Conservation (phyloP, 2,888 invertebrate species). For the Scaptomyza tumidula region DNA sequence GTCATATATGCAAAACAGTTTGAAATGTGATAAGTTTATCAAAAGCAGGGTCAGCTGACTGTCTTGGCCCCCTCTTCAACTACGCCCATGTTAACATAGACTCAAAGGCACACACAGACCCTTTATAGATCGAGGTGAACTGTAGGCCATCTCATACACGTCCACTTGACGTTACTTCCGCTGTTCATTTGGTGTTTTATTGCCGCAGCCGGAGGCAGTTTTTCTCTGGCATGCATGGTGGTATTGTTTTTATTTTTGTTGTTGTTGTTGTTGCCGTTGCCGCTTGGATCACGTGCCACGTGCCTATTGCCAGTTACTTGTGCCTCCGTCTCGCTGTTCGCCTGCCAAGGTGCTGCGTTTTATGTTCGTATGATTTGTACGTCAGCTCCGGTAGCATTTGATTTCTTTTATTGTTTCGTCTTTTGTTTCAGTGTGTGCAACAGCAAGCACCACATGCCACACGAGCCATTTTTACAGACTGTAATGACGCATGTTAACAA, state of each 20-base stretch:
- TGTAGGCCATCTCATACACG: slow-evolving; percentile 46
- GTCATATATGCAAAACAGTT: not conserved
- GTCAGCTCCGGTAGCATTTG: slow-evolving; percentile 64
- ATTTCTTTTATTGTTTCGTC: slow-evolving; percentile 56
- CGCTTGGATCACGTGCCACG: slow-evolving; percentile 63
- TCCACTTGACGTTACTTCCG: slow-evolving; percentile 73
- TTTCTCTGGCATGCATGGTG: slow-evolving; percentile 12
- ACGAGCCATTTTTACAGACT: slow-evolving; percentile 72
- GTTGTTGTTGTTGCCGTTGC: slow-evolving; percentile 36
- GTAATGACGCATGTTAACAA: slow-evolving; percentile 82
- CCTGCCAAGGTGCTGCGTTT: slow-evolving; percentile 76
- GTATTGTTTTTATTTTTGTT: not conserved
- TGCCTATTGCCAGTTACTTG: slow-evolving; percentile 46
- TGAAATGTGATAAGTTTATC: not conserved
- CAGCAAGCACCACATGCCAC: not conserved
- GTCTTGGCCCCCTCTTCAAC: not conserved
- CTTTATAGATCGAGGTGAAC: slow-evolving; percentile 23
- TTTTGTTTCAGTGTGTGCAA: slow-evolving; percentile 44
- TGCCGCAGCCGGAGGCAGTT: slow-evolving; percentile 59
- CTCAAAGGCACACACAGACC: slow-evolving; percentile 18
- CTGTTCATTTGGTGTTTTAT: slow-evolving; percentile 79
- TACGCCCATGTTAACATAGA: slow-evolving; percentile 16
- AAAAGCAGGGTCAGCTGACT: not conserved
- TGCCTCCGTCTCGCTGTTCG: not conserved
- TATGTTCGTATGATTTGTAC: slow-evolving; percentile 76